Conservation (phyloP, 2,888 invertebrate genomes). For the Synergus laeviventris region DNA sequence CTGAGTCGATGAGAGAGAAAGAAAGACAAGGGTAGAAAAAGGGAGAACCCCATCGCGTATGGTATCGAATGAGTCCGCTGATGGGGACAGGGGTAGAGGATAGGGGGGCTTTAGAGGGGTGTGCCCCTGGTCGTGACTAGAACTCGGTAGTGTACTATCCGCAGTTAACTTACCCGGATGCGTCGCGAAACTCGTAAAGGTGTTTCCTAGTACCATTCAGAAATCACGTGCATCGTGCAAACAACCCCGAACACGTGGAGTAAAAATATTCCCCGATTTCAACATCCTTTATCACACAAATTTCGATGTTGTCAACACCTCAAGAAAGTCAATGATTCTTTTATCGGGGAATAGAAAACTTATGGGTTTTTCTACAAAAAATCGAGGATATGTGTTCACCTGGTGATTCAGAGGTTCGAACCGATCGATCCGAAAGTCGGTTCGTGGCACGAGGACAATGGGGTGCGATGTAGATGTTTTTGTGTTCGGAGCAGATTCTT, state of each 20-base stretch:
- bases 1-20: slow-evolving; percentile 46
- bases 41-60: slow-evolving; percentile 63
- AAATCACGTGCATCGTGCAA: slow-evolving; percentile 24
- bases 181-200: slow-evolving; percentile 29
- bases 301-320: background rate
- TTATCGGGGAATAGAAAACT: background rate
- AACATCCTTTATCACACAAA: background rate
- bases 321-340: background rate
- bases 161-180: slow-evolving; percentile 63
- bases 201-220: slow-evolving; percentile 7
- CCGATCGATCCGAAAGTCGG: slow-evolving; percentile 27
- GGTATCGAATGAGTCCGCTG: slow-evolving; percentile 62
- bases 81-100: slow-evolving; percentile 50
- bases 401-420: slow-evolving; percentile 7
- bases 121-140: slow-evolving; percentile 67
- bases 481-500: background rate
- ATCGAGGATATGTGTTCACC: slow-evolving; percentile 1
- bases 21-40: slow-evolving; percentile 49
- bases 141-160: slow-evolving; percentile 65
- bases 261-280: background rate
- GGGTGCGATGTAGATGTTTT: slow-evolving; percentile 58
- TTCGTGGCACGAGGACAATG: slow-evolving; percentile 46
- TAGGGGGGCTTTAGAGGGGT: slow-evolving; percentile 64
- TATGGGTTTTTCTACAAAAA: background rate
- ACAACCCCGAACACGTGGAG: slow-evolving; percentile 3